Conservation (phyloP, 2,113 vertebrate species). For the Podocnemis expansa region DNA sequence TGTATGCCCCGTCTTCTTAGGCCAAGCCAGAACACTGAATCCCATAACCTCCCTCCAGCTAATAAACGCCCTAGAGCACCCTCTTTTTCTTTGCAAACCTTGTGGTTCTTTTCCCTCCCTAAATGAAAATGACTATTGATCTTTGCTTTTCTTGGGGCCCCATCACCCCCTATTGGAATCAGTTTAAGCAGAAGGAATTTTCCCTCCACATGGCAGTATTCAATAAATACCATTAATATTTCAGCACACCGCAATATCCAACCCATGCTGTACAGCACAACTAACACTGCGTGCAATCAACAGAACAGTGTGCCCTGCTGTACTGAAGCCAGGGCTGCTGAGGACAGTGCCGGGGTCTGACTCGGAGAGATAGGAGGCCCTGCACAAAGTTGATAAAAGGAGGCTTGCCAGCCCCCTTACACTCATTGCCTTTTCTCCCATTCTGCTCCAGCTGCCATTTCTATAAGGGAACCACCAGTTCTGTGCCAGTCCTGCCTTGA, state of each 20-base stretch:
- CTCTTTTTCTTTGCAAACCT: not conserved
- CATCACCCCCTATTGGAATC: not conserved
- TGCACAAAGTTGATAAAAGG: not conserved
- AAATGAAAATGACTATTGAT: not conserved
- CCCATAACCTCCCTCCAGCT: not conserved
- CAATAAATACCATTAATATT: not conserved
- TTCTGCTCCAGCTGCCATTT: not conserved
- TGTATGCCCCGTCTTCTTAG: accelerated
- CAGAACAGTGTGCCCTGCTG: not conserved
- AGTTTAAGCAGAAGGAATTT: not conserved
- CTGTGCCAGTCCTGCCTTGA: not conserved
- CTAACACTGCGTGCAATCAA: not conserved
- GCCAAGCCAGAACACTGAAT: accelerated
- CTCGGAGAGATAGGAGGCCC: not conserved
- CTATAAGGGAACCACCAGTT: not conserved
- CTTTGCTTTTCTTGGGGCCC: not conserved
- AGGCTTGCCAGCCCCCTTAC: not conserved
- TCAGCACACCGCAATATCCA: not conserved
- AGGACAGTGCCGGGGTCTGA: not conserved
- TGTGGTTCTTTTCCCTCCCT: too few species aligned
- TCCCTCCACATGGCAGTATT: not conserved
- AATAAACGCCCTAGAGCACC: not conserved
- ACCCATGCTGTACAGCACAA: not conserved
- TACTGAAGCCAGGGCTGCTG: not conserved
- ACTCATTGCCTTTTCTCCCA: not conserved